Conservation (phyloP, 2,113 vertebrate species). For the Prietella phreatophila region DNA sequence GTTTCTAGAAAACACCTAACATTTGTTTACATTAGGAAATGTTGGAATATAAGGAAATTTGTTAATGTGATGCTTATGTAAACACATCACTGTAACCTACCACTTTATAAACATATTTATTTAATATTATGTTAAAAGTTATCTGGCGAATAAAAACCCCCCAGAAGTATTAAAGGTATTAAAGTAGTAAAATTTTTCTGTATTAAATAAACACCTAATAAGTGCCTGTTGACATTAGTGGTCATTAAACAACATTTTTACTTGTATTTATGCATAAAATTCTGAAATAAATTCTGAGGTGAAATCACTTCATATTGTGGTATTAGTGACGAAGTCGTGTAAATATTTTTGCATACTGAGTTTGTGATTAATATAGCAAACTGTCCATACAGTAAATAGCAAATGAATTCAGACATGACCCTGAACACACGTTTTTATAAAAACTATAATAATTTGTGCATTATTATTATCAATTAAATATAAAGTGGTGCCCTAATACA, state of each 20-base stretch:
- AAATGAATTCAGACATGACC: neutral
- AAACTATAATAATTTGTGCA: neutral
- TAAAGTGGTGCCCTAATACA: neutral
- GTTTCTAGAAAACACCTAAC: conserved; percentile 1
- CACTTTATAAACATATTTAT: neutral
- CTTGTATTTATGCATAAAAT: neutral
- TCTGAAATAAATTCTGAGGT: neutral
- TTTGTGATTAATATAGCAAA: neutral
- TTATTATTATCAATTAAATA: neutral
- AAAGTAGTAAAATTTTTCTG: neutral
- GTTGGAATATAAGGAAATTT: conserved; percentile 30
- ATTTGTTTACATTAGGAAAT: conserved; percentile 22
- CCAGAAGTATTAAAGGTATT: neutral
- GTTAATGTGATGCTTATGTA: conserved; percentile 36
- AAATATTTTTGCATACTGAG: neutral
- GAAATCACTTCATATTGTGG: neutral
- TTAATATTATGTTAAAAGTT: neutral
- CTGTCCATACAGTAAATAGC: neutral
- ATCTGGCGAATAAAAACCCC: neutral
- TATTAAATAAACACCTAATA: neutral
- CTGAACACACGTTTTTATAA: neutral
- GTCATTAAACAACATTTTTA: neutral
- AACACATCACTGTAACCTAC: neutral
- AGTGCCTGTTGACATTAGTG: neutral
- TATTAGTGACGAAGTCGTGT: too few species aligned